A percentile compares a stretch with the other conserved stretches of the same genome.
These are phyloP conservation scores for Scelioninae gen. 2 DNA, from an alignment of 2,888 invertebrate genomes.

Conservation along the genomic window DNA sequence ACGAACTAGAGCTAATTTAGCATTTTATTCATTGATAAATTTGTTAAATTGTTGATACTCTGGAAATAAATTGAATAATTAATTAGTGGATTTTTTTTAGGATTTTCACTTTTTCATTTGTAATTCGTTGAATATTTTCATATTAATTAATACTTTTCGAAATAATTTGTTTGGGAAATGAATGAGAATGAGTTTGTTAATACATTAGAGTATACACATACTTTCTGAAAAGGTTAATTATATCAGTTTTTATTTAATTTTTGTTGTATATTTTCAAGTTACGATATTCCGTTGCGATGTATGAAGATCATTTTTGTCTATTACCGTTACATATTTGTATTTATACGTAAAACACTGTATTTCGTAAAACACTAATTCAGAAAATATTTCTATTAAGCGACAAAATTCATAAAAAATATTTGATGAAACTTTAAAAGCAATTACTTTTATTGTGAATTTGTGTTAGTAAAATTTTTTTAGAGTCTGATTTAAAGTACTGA, in stretches of 20 bases:
- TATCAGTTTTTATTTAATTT: conserved; percentile 13
- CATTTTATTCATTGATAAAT: conserved; percentile 31
- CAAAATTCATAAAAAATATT: neutral
- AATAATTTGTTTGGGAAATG: neutral
- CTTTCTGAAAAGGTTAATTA: neutral
- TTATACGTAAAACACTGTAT: no score
- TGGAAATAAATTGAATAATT: conserved; percentile 1
- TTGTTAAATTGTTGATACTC: conserved; percentile 14
- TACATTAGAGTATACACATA: neutral
- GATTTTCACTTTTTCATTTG: neutral
- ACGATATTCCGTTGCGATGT: neutral
- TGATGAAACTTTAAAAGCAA: no score
- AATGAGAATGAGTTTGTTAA: conserved; percentile 4
- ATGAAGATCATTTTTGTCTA: neutral
- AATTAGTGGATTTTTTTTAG: neutral
- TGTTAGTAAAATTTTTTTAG: no score
- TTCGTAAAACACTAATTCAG: neutral
- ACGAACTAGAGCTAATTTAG: conserved; percentile 25
- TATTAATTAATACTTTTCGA: neutral
- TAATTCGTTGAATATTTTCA: neutral
- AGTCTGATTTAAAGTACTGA: no score
- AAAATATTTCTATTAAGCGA: neutral
- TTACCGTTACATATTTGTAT: neutral
- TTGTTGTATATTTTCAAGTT: conserved; percentile 13
- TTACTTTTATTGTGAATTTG: no score